Conservation (phyloP, 2,797 vertebrate species). For the Fringilla coelebs region DNA sequence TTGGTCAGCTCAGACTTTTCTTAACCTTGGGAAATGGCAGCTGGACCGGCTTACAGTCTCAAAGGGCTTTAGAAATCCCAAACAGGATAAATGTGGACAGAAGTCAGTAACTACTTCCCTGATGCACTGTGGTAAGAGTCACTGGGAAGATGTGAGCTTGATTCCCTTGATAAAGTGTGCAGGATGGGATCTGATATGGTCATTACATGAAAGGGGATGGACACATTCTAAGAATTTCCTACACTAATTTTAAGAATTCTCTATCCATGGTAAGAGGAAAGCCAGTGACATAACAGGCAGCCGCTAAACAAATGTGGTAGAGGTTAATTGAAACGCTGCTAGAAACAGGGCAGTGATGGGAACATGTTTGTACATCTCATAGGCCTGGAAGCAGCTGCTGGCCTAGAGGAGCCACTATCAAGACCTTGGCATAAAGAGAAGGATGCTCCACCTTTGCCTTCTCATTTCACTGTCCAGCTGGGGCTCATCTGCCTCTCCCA, state of each 20-base stretch:
- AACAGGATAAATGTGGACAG: neutral
- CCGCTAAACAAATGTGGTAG: neutral
- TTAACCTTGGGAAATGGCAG: neutral
- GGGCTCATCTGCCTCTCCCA: neutral
- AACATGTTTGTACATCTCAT: neutral
- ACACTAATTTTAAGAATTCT: neutral
- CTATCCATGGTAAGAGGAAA: neutral
- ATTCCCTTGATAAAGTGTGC: neutral
- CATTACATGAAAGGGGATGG: neutral
- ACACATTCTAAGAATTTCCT: neutral
- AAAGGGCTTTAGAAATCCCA: neutral
- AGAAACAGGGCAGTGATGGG: neutral
- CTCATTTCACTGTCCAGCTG: neutral
- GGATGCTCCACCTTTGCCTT: neutral
- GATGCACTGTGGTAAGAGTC: neutral
- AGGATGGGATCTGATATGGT: neutral
- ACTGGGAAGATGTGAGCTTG: neutral
- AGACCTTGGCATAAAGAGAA: neutral
- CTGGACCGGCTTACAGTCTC: neutral
- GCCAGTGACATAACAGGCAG: neutral
- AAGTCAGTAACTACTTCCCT: neutral
- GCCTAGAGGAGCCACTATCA: neutral
- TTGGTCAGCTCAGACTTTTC: neutral
- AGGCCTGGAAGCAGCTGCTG: neutral
- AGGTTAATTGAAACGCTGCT: neutral